These are phyloP conservation scores for Oedothorax gibbosus DNA, from an alignment of 1,140 invertebrate species.

Conservation along the genomic window DNA sequence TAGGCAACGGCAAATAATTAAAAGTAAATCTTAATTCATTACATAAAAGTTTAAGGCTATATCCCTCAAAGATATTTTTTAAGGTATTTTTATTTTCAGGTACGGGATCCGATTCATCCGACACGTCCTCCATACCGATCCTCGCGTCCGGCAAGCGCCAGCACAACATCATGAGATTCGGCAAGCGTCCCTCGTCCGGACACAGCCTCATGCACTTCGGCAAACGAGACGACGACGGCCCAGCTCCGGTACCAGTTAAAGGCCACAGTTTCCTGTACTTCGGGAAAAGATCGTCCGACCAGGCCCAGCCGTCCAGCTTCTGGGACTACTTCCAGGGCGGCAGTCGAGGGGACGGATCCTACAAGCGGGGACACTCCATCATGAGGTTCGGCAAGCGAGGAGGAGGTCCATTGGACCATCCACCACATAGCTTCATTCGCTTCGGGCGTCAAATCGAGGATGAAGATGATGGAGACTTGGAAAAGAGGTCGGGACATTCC, in stretches of 20 bases:
- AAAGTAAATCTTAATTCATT: too few relatives aligned
- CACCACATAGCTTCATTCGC: conserved; percentile 29
- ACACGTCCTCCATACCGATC: conserved; percentile 3
- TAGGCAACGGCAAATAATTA: too few relatives aligned
- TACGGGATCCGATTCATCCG: too few relatives aligned
- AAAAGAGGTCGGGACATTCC: conserved; percentile 9
- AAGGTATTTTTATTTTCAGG: too few relatives aligned
- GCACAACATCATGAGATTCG: conserved; percentile 53
- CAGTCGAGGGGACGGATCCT: conserved; percentile 23
- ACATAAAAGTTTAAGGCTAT: too few relatives aligned
- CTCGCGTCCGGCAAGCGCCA: conserved; percentile 47
- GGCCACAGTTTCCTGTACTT: conserved; percentile 43
- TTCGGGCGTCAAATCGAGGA: background rate
- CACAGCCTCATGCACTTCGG: conserved; percentile 46
- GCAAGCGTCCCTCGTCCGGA: conserved; percentile 22
- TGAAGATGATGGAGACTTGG: background rate
- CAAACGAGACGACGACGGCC: background rate
- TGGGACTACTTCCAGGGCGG: conserved; percentile 10
- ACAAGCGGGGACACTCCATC: conserved; percentile 51
- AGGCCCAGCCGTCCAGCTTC: background rate
- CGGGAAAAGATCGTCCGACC: conserved; percentile 11
- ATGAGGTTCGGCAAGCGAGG: conserved; percentile 53
- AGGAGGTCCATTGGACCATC: background rate
- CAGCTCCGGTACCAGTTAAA: background rate
- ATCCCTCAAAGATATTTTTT: too few relatives aligned